These are phyloP conservation scores for Ichneumoninae sp. DNA, from an alignment of 2,888 invertebrate genomes.

Conservation along the genomic window DNA sequence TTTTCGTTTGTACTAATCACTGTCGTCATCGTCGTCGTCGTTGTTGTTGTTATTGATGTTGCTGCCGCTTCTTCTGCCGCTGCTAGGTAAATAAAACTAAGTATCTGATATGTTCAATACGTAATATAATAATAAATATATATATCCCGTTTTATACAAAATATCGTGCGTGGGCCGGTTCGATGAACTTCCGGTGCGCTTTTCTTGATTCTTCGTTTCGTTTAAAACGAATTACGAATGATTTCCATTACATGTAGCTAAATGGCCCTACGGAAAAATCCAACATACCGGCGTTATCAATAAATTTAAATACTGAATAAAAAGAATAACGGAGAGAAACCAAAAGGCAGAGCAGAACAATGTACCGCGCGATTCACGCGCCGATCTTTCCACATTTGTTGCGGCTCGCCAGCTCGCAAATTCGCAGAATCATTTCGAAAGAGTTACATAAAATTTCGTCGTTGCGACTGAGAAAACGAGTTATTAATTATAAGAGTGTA, in stretches of 20 bases:
- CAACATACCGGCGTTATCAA: constrained; percentile 47
- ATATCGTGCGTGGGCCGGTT: constrained; percentile 32
- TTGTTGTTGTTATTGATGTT: constrained; percentile 3
- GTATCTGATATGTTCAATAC: too few species aligned
- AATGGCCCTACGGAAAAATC: constrained; percentile 48
- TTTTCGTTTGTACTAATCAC: constrained; percentile 12
- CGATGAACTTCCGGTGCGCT: constrained; percentile 25
- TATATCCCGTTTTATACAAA: not conserved
- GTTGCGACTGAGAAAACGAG: not conserved
- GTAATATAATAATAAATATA: too few species aligned
- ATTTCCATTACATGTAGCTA: constrained; percentile 54
- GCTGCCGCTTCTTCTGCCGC: not conserved
- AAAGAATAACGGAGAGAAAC: constrained; percentile 56
- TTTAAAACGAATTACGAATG: constrained; percentile 43
- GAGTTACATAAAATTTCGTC: not conserved
- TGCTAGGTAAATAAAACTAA: too few species aligned
- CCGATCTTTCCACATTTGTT: constrained; percentile 20
- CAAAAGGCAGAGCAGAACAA: constrained; percentile 10
- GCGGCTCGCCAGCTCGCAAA: not conserved
- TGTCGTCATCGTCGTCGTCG: constrained; percentile 29
- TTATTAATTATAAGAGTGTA: not conserved
- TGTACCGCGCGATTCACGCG: constrained; percentile 24
- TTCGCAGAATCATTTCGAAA: not conserved
- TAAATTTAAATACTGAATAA: constrained; percentile 61
- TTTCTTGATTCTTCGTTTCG: constrained; percentile 51